Base-by-base conservation (phyloP, 2,888 invertebrate genomes). In the Iselma pallidipennis region DNA sequence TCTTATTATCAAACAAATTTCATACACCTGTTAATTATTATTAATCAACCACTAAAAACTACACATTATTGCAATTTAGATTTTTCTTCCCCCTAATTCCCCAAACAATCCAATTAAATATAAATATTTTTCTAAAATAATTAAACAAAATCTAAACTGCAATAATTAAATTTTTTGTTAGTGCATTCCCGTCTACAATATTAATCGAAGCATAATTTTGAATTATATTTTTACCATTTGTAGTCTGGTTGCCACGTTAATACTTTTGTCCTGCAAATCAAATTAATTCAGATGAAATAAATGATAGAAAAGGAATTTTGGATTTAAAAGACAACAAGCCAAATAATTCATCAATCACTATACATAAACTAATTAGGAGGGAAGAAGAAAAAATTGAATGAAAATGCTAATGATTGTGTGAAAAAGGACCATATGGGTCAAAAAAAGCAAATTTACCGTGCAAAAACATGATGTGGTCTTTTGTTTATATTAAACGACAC, bases 221-320 rank as follows among this genome's bases (percentile, higher is more conserved):
- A 3, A 55, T 37, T 57, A 26, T 59, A 66, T 68, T 71, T 78
- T 91, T 91, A 92, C 91, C 91, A 91, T 90, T 90, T 89, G 79
- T 89, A 89, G 85, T 91, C 91, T 87, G 87, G 89, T 87, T 90
- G 91, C 86, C 91, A 89, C 83, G 90, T 90, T 87, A 91, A 90
- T 83, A 90, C 88, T 87, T 91, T 91, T 86, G 91, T 91, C 90
- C 91, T 92, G 91, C 83, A 91, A 91, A 85, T 61, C 59, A 65
- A 69, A 66, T 55, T 55, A 29, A 52, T 53, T 45, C 49, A 57
- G 57, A 81, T 90, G 89, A 85, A 81, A 84, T 84, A 69, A 59
- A 69, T 66, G 60, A 68, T 49, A 64, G 61, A 66, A 66, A 62
- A 64, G 61, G 66, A 66, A 62, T 68, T 61, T 58, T 62, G 61